These are phyloP conservation scores for Chaetogeoica ovagalla DNA, from an alignment of 2,888 invertebrate species.

Conservation along the genomic window DNA sequence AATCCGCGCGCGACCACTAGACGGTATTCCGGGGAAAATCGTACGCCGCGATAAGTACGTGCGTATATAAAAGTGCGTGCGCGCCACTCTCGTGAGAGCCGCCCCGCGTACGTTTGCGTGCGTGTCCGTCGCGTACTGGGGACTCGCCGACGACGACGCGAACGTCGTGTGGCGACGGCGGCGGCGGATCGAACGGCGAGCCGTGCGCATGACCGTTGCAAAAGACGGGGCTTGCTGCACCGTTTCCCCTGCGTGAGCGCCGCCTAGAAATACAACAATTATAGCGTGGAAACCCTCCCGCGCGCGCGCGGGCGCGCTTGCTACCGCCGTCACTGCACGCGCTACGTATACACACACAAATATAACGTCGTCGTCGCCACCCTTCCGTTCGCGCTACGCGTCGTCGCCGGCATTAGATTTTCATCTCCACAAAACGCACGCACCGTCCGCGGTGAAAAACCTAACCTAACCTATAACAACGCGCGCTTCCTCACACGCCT, in stretches of 20 bases:
- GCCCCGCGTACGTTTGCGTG: slow-evolving; percentile 51
- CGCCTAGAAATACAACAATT: slow-evolving; percentile 28
- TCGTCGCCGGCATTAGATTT: slow-evolving; percentile 5
- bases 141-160: slow-evolving; percentile 16
- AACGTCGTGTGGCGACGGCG: slow-evolving; percentile 7
- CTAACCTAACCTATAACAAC: slow-evolving; percentile 45
- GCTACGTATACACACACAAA: neutral
- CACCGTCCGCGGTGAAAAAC: slow-evolving; percentile 11
- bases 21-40: neutral
- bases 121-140: slow-evolving; percentile 48
- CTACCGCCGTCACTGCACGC: neutral
- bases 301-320: neutral
- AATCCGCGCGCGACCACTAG: neutral
- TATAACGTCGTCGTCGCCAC: neutral
- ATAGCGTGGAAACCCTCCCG: slow-evolving; percentile 10
- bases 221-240: slow-evolving; percentile 33
- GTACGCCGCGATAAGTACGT: neutral
- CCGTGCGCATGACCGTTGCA: slow-evolving; percentile 52
- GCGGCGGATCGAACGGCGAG: slow-evolving; percentile 45
- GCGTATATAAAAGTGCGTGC: neutral
- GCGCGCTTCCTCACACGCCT: neutral
- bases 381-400: neutral
- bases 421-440: slow-evolving; percentile 22
- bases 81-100: slow-evolving; percentile 23
- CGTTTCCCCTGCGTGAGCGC: slow-evolving; percentile 8